Evolutionary conservation across 2,113 vertebrate species (phyloP).

Genomic region (Gadus macrocephalus): DNA sequence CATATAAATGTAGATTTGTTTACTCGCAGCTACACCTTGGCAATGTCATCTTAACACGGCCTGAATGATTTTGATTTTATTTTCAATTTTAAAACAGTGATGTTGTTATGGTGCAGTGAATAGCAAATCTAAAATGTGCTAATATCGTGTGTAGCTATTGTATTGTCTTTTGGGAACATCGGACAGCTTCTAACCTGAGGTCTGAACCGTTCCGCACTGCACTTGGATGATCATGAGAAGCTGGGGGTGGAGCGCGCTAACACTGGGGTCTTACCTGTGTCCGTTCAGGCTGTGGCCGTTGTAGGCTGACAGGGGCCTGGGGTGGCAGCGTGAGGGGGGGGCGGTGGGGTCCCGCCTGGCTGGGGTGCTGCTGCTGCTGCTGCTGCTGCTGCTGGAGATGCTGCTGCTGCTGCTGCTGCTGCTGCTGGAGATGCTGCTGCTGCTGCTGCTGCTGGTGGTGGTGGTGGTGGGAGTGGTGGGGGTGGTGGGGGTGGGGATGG

Average conservation of each 20-base stretch:
- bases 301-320: slow-evolving; percentile 80
- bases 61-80: too few species aligned
- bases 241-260: neutral
- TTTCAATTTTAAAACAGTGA: too few species aligned
- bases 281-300: slow-evolving; percentile 91
- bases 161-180: too few species aligned
- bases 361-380: slow-evolving; percentile 66
- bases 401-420: slow-evolving; percentile 57
- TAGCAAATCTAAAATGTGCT: too few species aligned
- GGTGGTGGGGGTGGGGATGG: neutral
- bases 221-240: too few species aligned
- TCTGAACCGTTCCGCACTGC: too few species aligned
- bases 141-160: too few species aligned
- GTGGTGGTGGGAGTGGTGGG: neutral
- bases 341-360: slow-evolving; percentile 70
- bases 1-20: too few species aligned
- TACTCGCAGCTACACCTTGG: too few species aligned
- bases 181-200: too few species aligned
- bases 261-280: slow-evolving; percentile 76
- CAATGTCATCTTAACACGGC: too few species aligned
- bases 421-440: slow-evolving; percentile 59
- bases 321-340: slow-evolving; percentile 76
- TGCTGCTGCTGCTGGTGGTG: slow-evolving; percentile 13
- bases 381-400: slow-evolving; percentile 54
- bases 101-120: too few species aligned